Evolutionary conservation across 2,888 invertebrate species (phyloP).

Genomic region (Mantis religiosa): DNA sequence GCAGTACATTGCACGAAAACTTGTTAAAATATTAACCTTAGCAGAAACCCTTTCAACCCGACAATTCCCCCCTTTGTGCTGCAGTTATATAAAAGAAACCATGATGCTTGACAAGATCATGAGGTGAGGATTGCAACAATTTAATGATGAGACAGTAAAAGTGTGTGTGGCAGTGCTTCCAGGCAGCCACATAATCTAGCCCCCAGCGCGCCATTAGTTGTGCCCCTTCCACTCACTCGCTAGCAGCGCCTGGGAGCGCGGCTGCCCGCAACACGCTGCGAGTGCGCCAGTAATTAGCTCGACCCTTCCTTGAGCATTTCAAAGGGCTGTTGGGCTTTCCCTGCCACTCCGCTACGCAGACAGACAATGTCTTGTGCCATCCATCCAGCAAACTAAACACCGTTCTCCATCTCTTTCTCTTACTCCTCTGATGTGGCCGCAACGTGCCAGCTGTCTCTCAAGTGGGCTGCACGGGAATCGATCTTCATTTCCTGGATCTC

Average conservation of each 20-base stretch:
- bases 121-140: no score
- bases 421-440: not conserved
- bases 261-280: slow-evolving; percentile 9
- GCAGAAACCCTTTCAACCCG: no score
- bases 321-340: not conserved
- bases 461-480: not conserved
- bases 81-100: no score
- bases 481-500: not conserved
- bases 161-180: not conserved
- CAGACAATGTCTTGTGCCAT: not conserved
- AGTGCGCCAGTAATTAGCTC: not conserved
- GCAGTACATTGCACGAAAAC: no score
- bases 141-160: no score
- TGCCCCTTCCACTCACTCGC: not conserved
- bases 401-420: not conserved
- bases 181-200: slow-evolving; percentile 1
- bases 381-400: not conserved
- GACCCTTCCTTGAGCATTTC: not conserved
- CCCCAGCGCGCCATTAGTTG: slow-evolving; percentile 7
- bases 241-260: slow-evolving; percentile 10
- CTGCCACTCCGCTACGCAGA: not conserved
- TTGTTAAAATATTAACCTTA: no score
- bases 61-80: no score
- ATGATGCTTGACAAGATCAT: no score
- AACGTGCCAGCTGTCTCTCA: not conserved